Evolutionary conservation across 2,797 vertebrate species (phyloP), one percentile per base, ranked within the genome.

Genomic region (Oophaga sylvatica): DNA sequence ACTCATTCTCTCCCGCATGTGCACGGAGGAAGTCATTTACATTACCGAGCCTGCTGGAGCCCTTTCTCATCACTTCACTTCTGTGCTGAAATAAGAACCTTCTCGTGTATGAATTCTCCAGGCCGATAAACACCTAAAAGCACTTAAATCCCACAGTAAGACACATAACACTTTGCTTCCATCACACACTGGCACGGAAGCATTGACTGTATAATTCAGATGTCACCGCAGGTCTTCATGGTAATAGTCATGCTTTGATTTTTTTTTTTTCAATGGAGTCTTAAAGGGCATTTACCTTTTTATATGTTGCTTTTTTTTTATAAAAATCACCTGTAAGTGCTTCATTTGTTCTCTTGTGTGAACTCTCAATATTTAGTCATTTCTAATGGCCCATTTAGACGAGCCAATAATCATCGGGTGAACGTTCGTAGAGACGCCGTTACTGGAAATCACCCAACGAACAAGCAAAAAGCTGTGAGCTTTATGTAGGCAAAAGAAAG

Each of bases 41-140:
- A 45, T 73, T 75, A 56, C 57, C 26, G 48, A 10, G 29, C 70
- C 82, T 11, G 56, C 68, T 75, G 82, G 29, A 41, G 82, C 71
- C 57, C 70, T 16, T 45, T 84, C 70, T 45, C 53, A 70, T 84
- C 82, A 26, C 70, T 62, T 62, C 41, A 48, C 57, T 26, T 48
- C 35, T 75, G 45, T n/a, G 83, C 71, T 60, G 60, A 16, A 81
- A 63, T 56, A 26, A 67, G 63, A 67, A 67, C 41, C 84, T 12
- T 79, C 41, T 79, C 45, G 17, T n/a, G 76, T 68, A 29, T 68
- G 16, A 85, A 67, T 76, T 79, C 84, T 77, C 84, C 17, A 45
- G 63, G 75, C 60, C 57, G 75, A 77, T 78, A 57, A 84, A 78
- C 83, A 78, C 62, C 75, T 63, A 85, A 85, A 85, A 77, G 83